Percentiles rank a stretch among this genome's conserved stretches.
Conservation (phyloP, 2,113 vertebrate species). For the Clarias magur region DNA sequence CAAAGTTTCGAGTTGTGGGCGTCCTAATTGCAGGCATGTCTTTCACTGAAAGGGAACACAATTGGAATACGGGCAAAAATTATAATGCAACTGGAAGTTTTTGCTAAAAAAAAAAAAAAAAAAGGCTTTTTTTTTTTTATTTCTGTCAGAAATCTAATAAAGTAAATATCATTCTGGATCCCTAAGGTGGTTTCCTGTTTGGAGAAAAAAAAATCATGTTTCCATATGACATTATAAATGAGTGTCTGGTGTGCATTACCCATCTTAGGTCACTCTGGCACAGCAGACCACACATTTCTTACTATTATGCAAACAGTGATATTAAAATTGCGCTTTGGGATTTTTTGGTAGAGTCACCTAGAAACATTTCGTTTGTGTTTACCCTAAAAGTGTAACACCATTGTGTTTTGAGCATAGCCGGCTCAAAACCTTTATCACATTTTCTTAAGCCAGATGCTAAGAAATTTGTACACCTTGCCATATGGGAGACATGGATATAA, state of each 20-base stretch:
- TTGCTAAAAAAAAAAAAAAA: neutral
- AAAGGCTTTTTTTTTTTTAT: neutral
- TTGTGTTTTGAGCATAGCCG: no score
- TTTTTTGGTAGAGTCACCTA: neutral
- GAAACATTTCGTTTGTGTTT: neutral
- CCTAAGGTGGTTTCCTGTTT: neutral
- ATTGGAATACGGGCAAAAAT: neutral
- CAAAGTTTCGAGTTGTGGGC: slow-evolving; percentile 32
- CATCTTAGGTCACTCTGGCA: neutral
- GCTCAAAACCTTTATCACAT: neutral
- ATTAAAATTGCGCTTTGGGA: neutral
- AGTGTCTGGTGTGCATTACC: neutral
- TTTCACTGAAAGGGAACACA: neutral
- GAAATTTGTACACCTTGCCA: neutral
- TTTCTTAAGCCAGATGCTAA: neutral
- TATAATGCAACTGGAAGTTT: neutral
- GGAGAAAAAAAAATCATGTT: neutral
- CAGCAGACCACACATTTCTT: neutral
- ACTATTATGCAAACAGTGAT: neutral
- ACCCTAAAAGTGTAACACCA: neutral
- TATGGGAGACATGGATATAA: neutral
- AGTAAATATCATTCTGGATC: neutral
- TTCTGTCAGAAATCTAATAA: neutral
- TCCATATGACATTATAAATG: neutral
- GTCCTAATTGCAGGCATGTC: slow-evolving; percentile 30